A percentile compares a stretch with the other conserved stretches of the same genome.
These are phyloP conservation scores for Serinus canaria DNA, from an alignment of 2,113 vertebrate genomes.

Conservation along the genomic window DNA sequence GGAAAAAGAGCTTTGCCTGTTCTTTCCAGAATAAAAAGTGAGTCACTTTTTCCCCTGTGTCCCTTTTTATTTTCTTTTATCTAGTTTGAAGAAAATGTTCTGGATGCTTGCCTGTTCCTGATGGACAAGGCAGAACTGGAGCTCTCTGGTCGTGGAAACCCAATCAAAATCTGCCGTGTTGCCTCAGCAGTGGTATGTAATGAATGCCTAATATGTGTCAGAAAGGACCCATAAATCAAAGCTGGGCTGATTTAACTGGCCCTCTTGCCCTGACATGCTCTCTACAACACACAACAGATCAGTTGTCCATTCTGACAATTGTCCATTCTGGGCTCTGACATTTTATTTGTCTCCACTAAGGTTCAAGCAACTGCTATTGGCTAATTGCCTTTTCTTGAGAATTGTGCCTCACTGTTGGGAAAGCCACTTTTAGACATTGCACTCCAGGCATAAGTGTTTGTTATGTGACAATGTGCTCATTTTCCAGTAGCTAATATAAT, in stretches of 20 bases:
- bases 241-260: neutral
- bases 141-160: slow-evolving; percentile 87
- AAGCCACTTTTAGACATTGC: neutral
- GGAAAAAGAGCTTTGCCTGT: neutral
- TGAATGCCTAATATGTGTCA: neutral
- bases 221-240: neutral
- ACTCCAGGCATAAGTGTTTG: neutral
- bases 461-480: neutral
- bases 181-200: slow-evolving; percentile 90
- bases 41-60: neutral
- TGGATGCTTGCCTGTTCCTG: slow-evolving; percentile 90
- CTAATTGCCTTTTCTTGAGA: neutral
- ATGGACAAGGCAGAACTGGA: slow-evolving; percentile 90
- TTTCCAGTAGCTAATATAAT: neutral
- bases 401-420: neutral
- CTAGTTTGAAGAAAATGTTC: slow-evolving; percentile 89
- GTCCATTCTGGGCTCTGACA: neutral
- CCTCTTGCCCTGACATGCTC: neutral
- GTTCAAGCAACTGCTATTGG: neutral
- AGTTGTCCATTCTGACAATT: neutral
- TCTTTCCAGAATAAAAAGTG: neutral
- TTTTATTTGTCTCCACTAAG: neutral
- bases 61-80: neutral
- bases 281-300: neutral
- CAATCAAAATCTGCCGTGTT: slow-evolving; percentile 87